phyloP scores from a whole-genome alignment of 2,113 vertebrate species.

The Poecile atricapillus region DNA sequence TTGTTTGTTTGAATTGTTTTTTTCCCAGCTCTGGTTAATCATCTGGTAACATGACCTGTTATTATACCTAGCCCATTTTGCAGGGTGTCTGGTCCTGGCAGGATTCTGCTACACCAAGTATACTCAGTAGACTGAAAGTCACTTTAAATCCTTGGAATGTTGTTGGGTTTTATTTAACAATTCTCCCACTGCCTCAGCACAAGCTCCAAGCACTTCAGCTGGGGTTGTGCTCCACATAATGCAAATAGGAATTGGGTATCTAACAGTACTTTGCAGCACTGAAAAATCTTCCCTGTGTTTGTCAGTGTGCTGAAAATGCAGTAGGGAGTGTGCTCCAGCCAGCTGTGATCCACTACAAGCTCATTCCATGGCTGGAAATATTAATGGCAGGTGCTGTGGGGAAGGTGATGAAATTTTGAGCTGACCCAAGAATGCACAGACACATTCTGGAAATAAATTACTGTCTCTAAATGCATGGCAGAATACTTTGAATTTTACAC shows the following conservation, averaged over 20 bases:
- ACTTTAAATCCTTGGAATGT: neutral
- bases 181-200: neutral
- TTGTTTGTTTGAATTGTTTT: neutral
- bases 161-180: neutral
- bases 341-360: neutral
- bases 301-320: neutral
- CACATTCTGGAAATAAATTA: neutral
- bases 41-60: neutral
- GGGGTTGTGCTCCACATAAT: neutral
- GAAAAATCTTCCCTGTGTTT: neutral
- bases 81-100: neutral
- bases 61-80: neutral
- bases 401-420: neutral
- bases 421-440: neutral
- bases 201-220: neutral
- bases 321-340: neutral
- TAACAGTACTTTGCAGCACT: neutral
- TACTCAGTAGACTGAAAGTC: neutral
- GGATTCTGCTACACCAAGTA: neutral
- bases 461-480: neutral
- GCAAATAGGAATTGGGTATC: neutral
- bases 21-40: neutral
- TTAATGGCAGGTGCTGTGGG: neutral
- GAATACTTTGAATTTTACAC: neutral
- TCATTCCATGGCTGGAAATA: neutral